phyloP scores from a whole-genome alignment of 2,888 invertebrate genomes.

The Myathropa florea region DNA sequence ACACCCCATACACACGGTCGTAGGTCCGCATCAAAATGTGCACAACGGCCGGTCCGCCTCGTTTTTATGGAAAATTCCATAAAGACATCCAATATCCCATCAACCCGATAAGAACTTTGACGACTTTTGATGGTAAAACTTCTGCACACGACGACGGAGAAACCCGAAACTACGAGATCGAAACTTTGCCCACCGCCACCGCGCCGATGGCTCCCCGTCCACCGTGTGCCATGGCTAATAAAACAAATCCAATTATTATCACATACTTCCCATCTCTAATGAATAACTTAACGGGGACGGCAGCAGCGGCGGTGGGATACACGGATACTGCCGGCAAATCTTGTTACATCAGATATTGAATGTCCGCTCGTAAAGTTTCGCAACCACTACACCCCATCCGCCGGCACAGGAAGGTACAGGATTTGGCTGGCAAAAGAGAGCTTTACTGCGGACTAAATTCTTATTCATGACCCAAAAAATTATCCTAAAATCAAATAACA shows the following conservation, averaged over 20 bases:
- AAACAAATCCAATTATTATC: slow-evolving; percentile 67
- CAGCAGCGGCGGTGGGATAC: background rate
- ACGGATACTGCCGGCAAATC: slow-evolving; percentile 21
- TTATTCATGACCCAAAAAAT: slow-evolving; percentile 60
- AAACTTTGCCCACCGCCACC: slow-evolving; percentile 7
- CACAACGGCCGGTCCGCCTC: slow-evolving; percentile 2
- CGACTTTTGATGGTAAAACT: slow-evolving; percentile 59
- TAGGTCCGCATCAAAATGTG: slow-evolving; percentile 25
- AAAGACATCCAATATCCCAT: slow-evolving; percentile 59
- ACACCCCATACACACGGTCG: slow-evolving; percentile 1
- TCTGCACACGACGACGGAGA: slow-evolving; percentile 10
- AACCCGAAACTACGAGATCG: slow-evolving; percentile 6
- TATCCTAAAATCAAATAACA: slow-evolving; percentile 47
- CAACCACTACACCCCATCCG: background rate
- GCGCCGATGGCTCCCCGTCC: background rate
- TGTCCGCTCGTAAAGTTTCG: slow-evolving; percentile 46
- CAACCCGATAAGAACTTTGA: slow-evolving; percentile 62
- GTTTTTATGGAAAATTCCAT: slow-evolving; percentile 59
- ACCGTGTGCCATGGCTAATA: slow-evolving; percentile 41
- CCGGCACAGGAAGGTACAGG: background rate
- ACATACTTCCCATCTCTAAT: slow-evolving; percentile 63
- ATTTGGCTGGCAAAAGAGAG: background rate
- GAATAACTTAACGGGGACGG: slow-evolving; percentile 52
- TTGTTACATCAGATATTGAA: slow-evolving; percentile 36
- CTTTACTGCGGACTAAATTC: slow-evolving; percentile 30